Conservation (phyloP, 2,797 vertebrate species). For the Erithacus rubecula region DNA sequence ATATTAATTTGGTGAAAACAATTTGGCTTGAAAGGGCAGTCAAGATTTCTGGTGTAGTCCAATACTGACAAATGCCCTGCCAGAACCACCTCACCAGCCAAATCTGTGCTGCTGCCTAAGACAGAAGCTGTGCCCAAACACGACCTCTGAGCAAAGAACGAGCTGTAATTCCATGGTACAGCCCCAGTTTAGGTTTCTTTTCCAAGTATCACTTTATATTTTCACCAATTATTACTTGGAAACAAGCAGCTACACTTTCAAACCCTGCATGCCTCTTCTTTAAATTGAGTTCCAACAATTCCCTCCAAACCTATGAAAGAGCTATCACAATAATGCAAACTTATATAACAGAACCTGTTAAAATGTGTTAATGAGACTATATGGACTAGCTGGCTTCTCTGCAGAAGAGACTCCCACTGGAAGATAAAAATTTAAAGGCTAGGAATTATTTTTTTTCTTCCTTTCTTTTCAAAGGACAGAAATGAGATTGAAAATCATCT, state of each 20-base stretch:
- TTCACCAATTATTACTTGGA: background rate
- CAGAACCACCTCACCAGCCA: background rate
- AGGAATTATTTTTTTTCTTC: background rate
- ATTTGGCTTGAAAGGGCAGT: background rate
- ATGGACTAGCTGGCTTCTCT: background rate
- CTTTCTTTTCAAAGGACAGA: constrained; percentile 39
- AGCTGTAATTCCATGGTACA: background rate
- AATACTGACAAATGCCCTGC: background rate
- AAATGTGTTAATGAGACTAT: background rate
- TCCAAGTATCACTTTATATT: background rate
- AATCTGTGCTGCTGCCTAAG: background rate
- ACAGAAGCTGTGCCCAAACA: background rate
- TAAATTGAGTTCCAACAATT: background rate
- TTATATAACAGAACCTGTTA: background rate
- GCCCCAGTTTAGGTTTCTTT: background rate
- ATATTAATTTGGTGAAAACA: background rate
- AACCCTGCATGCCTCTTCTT: background rate
- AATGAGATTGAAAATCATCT: constrained; percentile 42
- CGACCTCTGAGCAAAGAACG: accelerated
- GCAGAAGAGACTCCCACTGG: constrained; percentile 12
- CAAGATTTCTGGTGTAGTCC: background rate
- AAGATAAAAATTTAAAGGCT: constrained; percentile 26
- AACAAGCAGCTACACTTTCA: background rate
- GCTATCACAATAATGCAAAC: background rate
- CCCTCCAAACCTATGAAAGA: background rate